phyloP scores from a whole-genome alignment of 2,113 vertebrate species.

The Sinocyclocheilus rhinocerous region DNA sequence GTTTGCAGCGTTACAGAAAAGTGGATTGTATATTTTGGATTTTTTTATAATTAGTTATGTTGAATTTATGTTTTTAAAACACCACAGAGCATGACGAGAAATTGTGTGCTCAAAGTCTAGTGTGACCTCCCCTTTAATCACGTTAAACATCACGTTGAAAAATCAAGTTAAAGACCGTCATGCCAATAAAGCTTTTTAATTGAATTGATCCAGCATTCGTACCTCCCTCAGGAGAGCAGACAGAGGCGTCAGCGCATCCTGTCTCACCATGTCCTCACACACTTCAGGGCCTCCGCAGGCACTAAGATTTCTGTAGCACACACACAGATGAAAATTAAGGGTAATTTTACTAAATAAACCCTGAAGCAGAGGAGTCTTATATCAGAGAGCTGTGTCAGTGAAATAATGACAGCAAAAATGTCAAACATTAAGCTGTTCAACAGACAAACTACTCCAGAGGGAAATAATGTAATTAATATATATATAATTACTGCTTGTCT shows the following conservation, averaged over 20 bases:
- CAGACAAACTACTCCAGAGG: neutral
- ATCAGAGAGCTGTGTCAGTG: neutral
- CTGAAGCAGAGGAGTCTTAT: neutral
- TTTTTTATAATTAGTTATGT: neutral
- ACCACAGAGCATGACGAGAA: neutral
- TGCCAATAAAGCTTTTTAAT: neutral
- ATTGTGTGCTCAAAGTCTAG: neutral
- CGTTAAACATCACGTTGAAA: neutral
- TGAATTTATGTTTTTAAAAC: neutral
- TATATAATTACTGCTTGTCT: neutral
- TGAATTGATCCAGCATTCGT: conserved; percentile 47
- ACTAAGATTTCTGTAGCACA: conserved; percentile 86
- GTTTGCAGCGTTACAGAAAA: neutral
- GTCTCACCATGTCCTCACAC: conserved; percentile 95
- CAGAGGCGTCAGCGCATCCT: conserved; percentile 92
- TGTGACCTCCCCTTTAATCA: neutral
- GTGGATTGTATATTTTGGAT: neutral
- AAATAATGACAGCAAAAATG: neutral
- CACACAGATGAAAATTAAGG: conserved; percentile 9
- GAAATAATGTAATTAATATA: neutral
- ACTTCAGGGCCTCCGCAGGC: conserved; percentile 93
- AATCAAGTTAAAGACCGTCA: neutral
- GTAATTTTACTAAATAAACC: neutral
- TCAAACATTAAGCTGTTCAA: neutral
- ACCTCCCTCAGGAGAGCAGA: conserved; percentile 90